Evolutionary conservation across 2,888 invertebrate genomes (phyloP).

Genomic region (Lasioglossum zephyrum): DNA sequence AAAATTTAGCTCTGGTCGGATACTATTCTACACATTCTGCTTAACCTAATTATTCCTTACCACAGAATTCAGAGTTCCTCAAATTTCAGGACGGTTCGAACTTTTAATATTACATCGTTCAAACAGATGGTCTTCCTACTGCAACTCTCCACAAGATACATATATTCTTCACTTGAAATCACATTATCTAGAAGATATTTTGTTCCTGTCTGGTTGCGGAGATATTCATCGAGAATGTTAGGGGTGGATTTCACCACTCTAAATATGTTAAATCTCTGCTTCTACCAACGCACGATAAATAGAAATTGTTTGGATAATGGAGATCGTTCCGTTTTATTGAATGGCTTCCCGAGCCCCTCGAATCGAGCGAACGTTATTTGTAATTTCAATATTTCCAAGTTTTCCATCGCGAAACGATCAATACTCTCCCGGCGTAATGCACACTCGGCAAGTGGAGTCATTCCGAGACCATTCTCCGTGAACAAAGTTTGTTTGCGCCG

Average conservation of each 20-base stretch:
- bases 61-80: no score
- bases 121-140: no score
- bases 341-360: not conserved
- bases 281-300: not conserved
- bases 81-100: not conserved
- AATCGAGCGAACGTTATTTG: not conserved
- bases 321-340: not conserved
- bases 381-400: constrained; percentile 24
- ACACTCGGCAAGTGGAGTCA: constrained; percentile 25
- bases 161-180: not conserved
- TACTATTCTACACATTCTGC: no score
- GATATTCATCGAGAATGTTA: not conserved
- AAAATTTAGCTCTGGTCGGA: no score
- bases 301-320: not conserved
- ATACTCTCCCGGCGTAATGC: not conserved
- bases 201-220: not conserved
- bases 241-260: not conserved
- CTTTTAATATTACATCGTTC: not conserved
- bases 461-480: constrained; percentile 26
- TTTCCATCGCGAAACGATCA: not conserved
- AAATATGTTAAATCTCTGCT: not conserved
- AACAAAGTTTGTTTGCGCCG: constrained; percentile 52
- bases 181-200: not conserved
- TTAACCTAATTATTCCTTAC: no score
- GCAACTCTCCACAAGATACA: not conserved